Evolutionary conservation across 2,888 invertebrate genomes (phyloP), one percentile per base, ranked within the genome.

Genomic region (Seira musarum): DNA sequence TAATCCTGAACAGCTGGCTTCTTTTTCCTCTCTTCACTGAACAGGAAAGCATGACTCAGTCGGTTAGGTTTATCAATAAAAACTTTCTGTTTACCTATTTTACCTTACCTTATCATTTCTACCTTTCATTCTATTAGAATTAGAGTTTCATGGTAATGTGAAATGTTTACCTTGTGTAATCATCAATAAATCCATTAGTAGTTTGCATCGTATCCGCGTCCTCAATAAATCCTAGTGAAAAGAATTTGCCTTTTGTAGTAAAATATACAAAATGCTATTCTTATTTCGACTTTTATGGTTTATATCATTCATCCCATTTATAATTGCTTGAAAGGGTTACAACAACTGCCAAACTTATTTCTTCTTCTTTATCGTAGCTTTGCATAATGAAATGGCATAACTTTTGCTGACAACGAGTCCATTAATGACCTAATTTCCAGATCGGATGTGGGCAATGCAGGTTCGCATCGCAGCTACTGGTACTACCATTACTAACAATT

Each of bases 101-200:
- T 49, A 49, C 49, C 49, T 49, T 8, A 13, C 49, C 49, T 49
- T 49, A n/a, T 49, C 49, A n/a, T 15, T 15, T 49, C 17, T 13
- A n/a, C 49, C 2, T 49, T n/a, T 3, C 2, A 49, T 49, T n/a
- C 49, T 13, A 49, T 13, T 49, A 8, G 30, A 30, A 49, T 49
- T 49, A n/a, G 49, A 49, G 49, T 49, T 49, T 49, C 30, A 30
- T 8, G 49, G 2, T 49, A 49, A 49, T 49, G 17, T n/a, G 30
- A 49, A 8, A 49, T 49, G 49, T n/a, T n/a, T 13, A n/a, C 15
- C 49, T 49, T 13, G 13, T 49, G 49, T 49, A 49, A 49, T 49
- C 49, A 49, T n/a, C 49, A 49, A 49, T 49, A 49, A 49, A 49
- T 49, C 49, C 49, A 49, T 49, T 49, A 49, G 49, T n/a, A 49